Evolutionary conservation across 1,140 invertebrate genomes (phyloP), one percentile per base, ranked within the genome.

Genomic region (Caerostris darwini): DNA sequence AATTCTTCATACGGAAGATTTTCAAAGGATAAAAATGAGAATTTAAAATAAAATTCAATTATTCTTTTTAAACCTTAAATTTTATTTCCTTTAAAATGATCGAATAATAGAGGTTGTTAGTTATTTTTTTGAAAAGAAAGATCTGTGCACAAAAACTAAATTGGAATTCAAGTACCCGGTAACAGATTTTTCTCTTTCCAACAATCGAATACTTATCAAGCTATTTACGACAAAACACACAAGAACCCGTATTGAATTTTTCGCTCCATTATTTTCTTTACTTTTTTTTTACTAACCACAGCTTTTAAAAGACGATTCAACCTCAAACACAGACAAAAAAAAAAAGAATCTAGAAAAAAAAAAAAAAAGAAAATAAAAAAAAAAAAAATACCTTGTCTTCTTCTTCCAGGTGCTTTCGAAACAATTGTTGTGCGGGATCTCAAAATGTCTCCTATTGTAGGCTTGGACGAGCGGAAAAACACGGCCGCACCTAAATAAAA

Each of bases 401-500:
- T 81, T 81, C 4, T 88, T 61, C 54, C 58, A 17, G 3, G n/a
- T 61, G 54, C 57, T 81, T 53, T 91, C 57, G 34, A 91, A 91
- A 91, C 67, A 91, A 81, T 82, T 50, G 34, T 34, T 34, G 34
- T 34, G 50, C n/a, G 56, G 90, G 69, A 82, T 82, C 90, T 91
- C 87, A 82, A 91, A 91, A 91, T 91, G 90, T 91, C 90, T 91
- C 50, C n/a, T 91, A 61, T 58, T 91, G 69, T 59, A 71, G 64
- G 87, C 59, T 56, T 56, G 64, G 64, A 56, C 14, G 64, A 91
- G 89, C 89, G 57, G 69, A 91, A 91, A 82, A 90, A 91, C 56
- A 91, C 19, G 67, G 50, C 14, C 5, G 88, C 34, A 34, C 34
- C 34, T 34, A 34, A 34, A 34, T 34, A 69, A 85, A 34, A 57